Conservation (phyloP, 2,888 invertebrate species). For the Idaea dimidiata region DNA sequence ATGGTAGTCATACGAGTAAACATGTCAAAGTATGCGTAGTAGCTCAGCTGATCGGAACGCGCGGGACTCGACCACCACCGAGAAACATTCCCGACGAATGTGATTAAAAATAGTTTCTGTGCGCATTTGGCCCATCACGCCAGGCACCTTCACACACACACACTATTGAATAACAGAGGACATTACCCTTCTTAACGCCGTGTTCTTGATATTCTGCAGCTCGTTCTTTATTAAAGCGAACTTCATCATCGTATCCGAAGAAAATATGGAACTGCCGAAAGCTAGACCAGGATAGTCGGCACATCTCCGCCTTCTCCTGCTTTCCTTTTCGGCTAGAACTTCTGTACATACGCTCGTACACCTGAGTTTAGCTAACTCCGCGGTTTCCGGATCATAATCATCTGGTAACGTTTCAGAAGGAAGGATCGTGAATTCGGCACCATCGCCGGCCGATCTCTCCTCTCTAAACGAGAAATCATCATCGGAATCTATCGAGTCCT, state of each 20-base stretch:
- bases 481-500: constrained; percentile 63
- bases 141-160: constrained; percentile 60
- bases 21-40: constrained; percentile 71
- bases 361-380: constrained; percentile 90
- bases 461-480: constrained; percentile 71
- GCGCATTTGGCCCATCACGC: constrained; percentile 74
- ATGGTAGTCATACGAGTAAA: constrained; percentile 61
- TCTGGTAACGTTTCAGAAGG: constrained; percentile 68
- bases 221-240: constrained; percentile 98
- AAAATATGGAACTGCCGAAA: constrained; percentile 95
- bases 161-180: constrained; percentile 68
- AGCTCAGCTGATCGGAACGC: constrained; percentile 76
- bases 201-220: constrained; percentile 98
- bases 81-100: constrained; percentile 57
- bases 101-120: constrained; percentile 74
- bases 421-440: constrained; percentile 62
- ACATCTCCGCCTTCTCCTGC: constrained; percentile 88
- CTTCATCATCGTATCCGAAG: constrained; percentile 98
- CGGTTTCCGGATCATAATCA: constrained; percentile 89
- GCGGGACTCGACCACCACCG: constrained; percentile 48
- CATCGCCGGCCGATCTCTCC: constrained; percentile 70
- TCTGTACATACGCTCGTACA: constrained; percentile 95
- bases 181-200: constrained; percentile 96
- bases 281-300: constrained; percentile 96
- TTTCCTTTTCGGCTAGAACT: constrained; percentile 92